Evolutionary conservation across 2,888 invertebrate species (phyloP).

Genomic region (Xanthostigma xanthostigma): DNA sequence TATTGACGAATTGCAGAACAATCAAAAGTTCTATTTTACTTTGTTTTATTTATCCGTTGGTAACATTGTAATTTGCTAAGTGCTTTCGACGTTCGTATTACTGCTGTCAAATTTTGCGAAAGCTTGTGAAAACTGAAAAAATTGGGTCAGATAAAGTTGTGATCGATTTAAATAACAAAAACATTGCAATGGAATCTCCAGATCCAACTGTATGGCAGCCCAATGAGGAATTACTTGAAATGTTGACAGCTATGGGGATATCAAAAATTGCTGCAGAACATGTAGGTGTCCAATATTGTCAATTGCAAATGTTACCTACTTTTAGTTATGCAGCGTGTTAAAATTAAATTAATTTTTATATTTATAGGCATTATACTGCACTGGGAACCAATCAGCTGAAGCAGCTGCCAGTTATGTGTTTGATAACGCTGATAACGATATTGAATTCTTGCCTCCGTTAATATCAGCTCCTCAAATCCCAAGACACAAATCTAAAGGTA

Average conservation of each 20-base stretch:
- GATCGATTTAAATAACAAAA: too few species aligned
- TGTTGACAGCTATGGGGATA: constrained; percentile 30
- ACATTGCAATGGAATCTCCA: constrained; percentile 21
- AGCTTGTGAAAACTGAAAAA: too few species aligned
- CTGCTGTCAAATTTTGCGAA: too few species aligned
- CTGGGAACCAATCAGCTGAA: constrained; percentile 37
- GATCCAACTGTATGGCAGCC: constrained; percentile 20
- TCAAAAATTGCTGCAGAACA: constrained; percentile 27
- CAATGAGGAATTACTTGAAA: constrained; percentile 25
- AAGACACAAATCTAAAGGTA: constrained; percentile 10
- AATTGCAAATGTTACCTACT: background rate
- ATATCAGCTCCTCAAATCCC: constrained; percentile 7
- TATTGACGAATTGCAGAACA: too few species aligned
- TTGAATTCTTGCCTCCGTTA: constrained; percentile 14
- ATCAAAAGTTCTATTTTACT: too few species aligned
- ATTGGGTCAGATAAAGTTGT: too few species aligned
- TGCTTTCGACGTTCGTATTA: too few species aligned
- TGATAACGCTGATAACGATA: constrained; percentile 27
- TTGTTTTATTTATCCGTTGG: too few species aligned
- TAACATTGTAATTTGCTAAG: too few species aligned
- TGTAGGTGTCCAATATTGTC: constrained; percentile 17
- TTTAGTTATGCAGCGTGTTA: background rate
- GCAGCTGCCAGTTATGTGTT: constrained; percentile 37
- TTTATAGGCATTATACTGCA: constrained; percentile 34
- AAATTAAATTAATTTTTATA: background rate